Evolutionary conservation across 1,140 invertebrate species (phyloP), one percentile per base, ranked within the genome.

Genomic region (Drosophila repleta): DNA sequence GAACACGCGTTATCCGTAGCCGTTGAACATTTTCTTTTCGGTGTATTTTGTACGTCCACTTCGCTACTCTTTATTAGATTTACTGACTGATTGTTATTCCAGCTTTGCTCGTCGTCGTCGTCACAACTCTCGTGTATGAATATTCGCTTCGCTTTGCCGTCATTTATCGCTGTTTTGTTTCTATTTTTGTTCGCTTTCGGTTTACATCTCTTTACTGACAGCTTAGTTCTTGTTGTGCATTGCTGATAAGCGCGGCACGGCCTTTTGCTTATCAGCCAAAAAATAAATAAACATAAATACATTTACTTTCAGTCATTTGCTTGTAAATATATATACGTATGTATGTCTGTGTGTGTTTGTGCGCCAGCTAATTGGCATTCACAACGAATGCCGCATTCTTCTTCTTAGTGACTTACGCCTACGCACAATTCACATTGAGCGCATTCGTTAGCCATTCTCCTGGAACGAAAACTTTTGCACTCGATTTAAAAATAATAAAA

Each of bases 111-210:
- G 41, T 70, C 53, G 45, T 55, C 51, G 39, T 74, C 58, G 53
- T 48, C 74, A 56, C 48, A 52, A 20, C 29, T 69, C 49, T 52
- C 53, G 67, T 76, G 58, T 73, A 69, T 67, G 58, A 64, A 53
- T 65, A 70, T 62, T 78, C 46, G 64, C 57, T 65, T 78, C 49
- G 67, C 58, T 69, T 74, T 35, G 53, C 63, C 60, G 78, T 87
- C 72, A 77, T 61, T 77, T 85, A 87, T 85, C 82, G 74, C 65
- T 57, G 45, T 69, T 70, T 64, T 87, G 78, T 72, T 85, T 85
- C 74, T 85, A 85, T 87, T 87, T 85, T 77, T 46, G 70, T 85
- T 67, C 70, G 70, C 70, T 85, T 78, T 87, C 78, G 82, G 66
- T 76, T 74, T 51, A 51, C 61, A 37, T 55, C 63, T 60, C 32